Conservation (phyloP, 2,113 vertebrate genomes). For the Amphiprion ocellaris region DNA sequence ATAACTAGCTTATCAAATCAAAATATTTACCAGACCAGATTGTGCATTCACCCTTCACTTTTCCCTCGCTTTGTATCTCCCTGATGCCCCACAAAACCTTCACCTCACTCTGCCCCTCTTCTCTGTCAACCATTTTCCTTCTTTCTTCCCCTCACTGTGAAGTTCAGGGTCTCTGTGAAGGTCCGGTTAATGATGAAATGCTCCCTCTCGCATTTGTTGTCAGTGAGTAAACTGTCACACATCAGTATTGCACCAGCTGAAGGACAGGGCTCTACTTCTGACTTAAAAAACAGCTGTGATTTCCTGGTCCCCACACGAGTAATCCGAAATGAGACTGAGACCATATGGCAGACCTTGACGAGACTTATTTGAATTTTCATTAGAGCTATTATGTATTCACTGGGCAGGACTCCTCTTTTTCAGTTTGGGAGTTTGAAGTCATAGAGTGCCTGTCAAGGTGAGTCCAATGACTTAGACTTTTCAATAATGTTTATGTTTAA, state of each 20-base stretch:
- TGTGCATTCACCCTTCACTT: neutral
- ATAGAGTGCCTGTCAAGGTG: conserved; percentile 42
- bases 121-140: conserved; percentile 1
- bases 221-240: conserved; percentile 33
- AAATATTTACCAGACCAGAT: neutral
- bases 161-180: conserved; percentile 62
- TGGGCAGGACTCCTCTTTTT: conserved; percentile 5
- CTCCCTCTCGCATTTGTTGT: conserved; percentile 17
- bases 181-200: conserved; percentile 53
- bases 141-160: conserved; percentile 7
- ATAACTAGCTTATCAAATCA: neutral
- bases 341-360: conserved; percentile 27
- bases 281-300: conserved; percentile 34
- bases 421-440: conserved; percentile 27
- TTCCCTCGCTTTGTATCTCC: neutral
- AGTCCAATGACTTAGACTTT: conserved; percentile 31
- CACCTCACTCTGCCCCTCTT: conserved; percentile 7
- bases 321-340: conserved; percentile 37
- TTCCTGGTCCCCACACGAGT: conserved; percentile 20
- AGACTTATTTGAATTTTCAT: conserved; percentile 31
- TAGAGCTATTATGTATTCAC: conserved; percentile 16
- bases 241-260: conserved; percentile 31
- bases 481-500: conserved; percentile 52
- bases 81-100: conserved; percentile 8
- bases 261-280: conserved; percentile 45